phyloP scores from a whole-genome alignment of 1,140 invertebrate species.

The Agrilus planipennis region DNA sequence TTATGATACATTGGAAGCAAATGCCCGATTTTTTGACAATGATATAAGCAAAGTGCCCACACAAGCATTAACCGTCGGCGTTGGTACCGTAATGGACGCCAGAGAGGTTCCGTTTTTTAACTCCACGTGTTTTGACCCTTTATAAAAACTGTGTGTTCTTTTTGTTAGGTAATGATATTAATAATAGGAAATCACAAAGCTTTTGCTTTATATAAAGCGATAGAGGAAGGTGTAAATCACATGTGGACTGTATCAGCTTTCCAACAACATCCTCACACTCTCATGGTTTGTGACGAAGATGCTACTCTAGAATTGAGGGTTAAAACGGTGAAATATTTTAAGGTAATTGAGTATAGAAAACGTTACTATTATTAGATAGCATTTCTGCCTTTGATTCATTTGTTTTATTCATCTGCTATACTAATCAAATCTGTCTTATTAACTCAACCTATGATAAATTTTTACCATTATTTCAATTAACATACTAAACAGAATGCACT shows the following conservation, averaged over 20 bases:
- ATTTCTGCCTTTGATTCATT: not conserved
- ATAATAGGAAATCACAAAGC: constrained; percentile 97
- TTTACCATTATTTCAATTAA: constrained; percentile 1
- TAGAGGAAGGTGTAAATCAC: constrained; percentile 96
- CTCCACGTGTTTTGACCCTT: not conserved
- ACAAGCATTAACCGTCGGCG: constrained; percentile 92
- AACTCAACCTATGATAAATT: constrained; percentile 3
- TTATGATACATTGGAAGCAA: constrained; percentile 91
- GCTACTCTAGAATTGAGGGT: constrained; percentile 93
- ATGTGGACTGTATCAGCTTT: constrained; percentile 99
- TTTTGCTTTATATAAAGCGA: constrained; percentile 91
- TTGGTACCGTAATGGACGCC: constrained; percentile 98
- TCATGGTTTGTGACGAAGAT: constrained; percentile 97
- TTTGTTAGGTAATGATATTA: constrained; percentile 81
- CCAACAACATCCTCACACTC: constrained; percentile 82
- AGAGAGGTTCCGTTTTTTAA: constrained; percentile 56
- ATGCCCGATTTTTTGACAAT: constrained; percentile 94
- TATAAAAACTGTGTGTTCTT: constrained; percentile 1
- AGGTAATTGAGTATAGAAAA: constrained; percentile 45
- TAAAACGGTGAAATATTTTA: constrained; percentile 99
- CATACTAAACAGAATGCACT: not conserved
- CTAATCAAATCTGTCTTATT: constrained; percentile 1
- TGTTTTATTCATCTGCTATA: not conserved
- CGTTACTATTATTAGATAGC: not conserved
- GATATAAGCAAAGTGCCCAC: constrained; percentile 87